Base-by-base conservation (phyloP, 64 coral and sea anemone genomes). In the Montipora foliosa region DNA sequence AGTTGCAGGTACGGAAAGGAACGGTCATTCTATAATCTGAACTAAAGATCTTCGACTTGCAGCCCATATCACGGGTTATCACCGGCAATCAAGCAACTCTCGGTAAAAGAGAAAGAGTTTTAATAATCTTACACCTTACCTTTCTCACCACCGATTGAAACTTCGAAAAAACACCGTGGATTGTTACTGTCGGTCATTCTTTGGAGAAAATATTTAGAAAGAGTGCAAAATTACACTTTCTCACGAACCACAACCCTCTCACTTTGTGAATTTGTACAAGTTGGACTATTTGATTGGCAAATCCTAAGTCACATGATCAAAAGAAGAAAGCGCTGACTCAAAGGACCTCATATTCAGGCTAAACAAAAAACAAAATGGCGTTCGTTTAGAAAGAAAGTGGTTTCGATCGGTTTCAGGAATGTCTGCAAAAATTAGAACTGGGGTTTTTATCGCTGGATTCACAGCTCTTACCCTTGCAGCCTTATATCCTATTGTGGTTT, bases 401-500 rank as follows among this genome's bases (percentile, higher is more conserved):
- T 17, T 11, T 5, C 62, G 15, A n/a, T 67, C 8, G 4, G 21
- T 44, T 20, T 79, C 37, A 37, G 79, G 69, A 52, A 98, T 98
- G 95, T 92, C 92, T 7, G 73, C 64, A 15, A 96, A 99, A 87
- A 44, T 96, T 8, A 98, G 91, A 75, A 91, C 95, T 47, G 86
- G 84, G 48, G 57, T 96, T 47, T 90, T 99, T 60, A 92, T 99
- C 58, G 98, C 95, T 8, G 92, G 94, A 25, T 91, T 99, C 81
- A 92, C 93, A 61, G 76, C 95, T 24, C 86, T 96, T 47, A 99
- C 95, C 14, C 92, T 76, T 78, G 77, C 92, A 47, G 92, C 92
- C 44, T 89, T 99, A 70, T 87, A 94, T 75, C 98, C 98, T 15
- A 83, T 96, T 84, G 93, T 89, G 29, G 87, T 99, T 49, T 96